Conservation (phyloP, 2,888 invertebrate genomes). For the Cataglyphis cursor region DNA sequence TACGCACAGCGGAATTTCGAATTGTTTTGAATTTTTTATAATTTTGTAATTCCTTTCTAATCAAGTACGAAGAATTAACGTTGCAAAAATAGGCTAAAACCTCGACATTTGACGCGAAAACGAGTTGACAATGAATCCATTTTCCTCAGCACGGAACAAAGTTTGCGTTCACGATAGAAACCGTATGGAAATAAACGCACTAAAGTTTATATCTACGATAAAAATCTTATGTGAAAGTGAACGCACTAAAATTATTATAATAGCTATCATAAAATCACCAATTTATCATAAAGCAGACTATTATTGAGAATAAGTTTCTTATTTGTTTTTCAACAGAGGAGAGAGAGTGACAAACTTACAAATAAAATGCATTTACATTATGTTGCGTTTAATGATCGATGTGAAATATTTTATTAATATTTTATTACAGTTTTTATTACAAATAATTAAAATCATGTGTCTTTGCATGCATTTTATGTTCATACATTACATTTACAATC, state of each 20-base stretch:
- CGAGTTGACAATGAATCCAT: conserved; percentile 1
- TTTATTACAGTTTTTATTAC: background rate
- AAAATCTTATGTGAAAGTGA: background rate
- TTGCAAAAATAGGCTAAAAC: background rate
- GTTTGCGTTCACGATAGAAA: background rate
- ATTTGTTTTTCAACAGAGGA: background rate
- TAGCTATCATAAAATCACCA: background rate
- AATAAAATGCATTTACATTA: background rate
- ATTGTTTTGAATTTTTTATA: background rate
- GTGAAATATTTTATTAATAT: background rate
- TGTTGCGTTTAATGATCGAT: background rate
- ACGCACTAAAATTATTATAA: background rate
- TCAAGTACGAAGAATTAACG: background rate
- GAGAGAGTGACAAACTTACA: background rate
- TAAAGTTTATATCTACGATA: background rate
- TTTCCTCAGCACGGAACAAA: background rate
- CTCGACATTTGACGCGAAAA: background rate
- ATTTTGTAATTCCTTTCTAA: background rate
- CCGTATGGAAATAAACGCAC: background rate
- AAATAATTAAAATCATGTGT: background rate
- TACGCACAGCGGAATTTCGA: background rate
- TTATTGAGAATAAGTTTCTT: background rate
- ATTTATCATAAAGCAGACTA: background rate
- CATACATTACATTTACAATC: background rate
- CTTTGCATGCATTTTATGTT: background rate